These are phyloP conservation scores for Drosophila falleni DNA, from an alignment of 2,888 invertebrate genomes.

Conservation along the genomic window DNA sequence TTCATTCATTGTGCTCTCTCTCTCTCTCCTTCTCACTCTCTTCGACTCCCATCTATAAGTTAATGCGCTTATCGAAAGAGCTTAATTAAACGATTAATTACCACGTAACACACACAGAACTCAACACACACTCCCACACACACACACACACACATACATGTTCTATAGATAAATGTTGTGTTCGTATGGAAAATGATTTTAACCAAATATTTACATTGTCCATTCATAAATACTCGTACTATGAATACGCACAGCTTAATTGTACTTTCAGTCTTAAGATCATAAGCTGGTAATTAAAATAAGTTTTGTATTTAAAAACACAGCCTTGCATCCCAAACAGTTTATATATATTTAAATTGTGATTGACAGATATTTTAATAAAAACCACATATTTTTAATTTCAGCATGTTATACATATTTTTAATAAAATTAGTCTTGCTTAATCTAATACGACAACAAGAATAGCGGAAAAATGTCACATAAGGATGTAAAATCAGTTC, in stretches of 20 bases:
- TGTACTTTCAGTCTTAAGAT: not conserved
- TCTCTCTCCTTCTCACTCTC: slow-evolving; percentile 1
- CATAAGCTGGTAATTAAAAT: not conserved
- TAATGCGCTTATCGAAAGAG: slow-evolving; percentile 56
- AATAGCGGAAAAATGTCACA: not conserved
- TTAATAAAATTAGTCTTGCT: not conserved
- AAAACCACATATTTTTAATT: too few species aligned
- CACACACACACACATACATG: not conserved
- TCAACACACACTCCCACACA: too few species aligned
- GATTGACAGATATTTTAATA: not conserved
- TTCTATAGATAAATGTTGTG: not conserved
- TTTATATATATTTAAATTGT: not conserved
- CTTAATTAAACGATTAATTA: slow-evolving; percentile 56
- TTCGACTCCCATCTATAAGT: slow-evolving; percentile 34
- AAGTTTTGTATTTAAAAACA: not conserved
- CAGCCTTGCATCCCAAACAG: not conserved
- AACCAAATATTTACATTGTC: slow-evolving; percentile 31
- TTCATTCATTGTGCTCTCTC: slow-evolving; percentile 1
- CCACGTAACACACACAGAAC: slow-evolving; percentile 9
- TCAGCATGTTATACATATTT: too few species aligned
- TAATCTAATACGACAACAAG: not conserved
- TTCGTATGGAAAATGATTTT: slow-evolving; percentile 1
- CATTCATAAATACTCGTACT: slow-evolving; percentile 4
- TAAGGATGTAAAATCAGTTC: not conserved
- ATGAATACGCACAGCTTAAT: not conserved